Evolutionary conservation across 2,113 vertebrate species (phyloP).

Genomic region (Gobiocypris rarus): DNA sequence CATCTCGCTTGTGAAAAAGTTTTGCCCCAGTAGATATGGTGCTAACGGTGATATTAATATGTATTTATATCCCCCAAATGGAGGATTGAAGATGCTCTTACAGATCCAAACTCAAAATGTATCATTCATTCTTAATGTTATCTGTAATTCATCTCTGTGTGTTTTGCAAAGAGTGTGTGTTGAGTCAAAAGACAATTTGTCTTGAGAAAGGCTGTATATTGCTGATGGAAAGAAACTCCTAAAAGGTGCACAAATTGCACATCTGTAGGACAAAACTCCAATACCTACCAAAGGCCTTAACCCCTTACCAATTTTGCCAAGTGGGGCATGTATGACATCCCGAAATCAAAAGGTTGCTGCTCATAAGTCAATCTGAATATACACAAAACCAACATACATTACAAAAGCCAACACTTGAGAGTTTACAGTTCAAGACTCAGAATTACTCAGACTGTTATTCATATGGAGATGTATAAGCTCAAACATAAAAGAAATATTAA

Average conservation of each 20-base stretch:
- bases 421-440: too few relatives aligned
- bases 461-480: too few relatives aligned
- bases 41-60: neutral
- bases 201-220: neutral
- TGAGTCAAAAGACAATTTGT: neutral
- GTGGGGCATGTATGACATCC: too few relatives aligned
- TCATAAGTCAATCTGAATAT: too few relatives aligned
- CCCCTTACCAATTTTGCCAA: too few relatives aligned
- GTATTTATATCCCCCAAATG: neutral
- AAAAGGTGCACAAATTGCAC: neutral
- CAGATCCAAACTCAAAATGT: neutral
- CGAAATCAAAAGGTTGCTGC: too few relatives aligned
- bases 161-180: neutral
- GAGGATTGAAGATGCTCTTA: neutral
- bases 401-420: too few relatives aligned
- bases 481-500: too few relatives aligned
- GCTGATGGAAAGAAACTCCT: neutral
- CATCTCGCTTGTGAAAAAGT: neutral
- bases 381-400: too few relatives aligned
- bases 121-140: slow-evolving; percentile 10
- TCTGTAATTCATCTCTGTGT: neutral
- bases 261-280: neutral
- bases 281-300: too few relatives aligned
- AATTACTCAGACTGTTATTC: too few relatives aligned
- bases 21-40: neutral